Percentiles rank a stretch among this genome's conserved stretches.
phyloP scores from a whole-genome alignment of 1,140 invertebrate species.

The Platorchestia sp. region DNA sequence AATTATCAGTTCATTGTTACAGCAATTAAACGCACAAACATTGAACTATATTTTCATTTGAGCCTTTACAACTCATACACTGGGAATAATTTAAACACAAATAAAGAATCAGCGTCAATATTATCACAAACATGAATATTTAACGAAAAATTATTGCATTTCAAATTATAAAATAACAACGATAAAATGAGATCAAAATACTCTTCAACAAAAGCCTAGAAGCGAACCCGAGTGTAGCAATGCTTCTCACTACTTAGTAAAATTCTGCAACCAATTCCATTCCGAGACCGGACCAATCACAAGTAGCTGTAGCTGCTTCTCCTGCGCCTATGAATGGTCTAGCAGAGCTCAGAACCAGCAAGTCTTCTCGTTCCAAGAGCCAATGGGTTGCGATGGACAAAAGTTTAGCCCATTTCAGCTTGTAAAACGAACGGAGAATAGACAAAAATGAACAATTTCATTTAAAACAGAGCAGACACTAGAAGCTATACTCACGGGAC shows the following conservation, averaged over 20 bases:
- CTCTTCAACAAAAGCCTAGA: too few species aligned
- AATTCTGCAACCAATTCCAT: background rate
- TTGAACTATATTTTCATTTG: too few species aligned
- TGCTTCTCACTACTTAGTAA: background rate
- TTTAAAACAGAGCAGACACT: background rate
- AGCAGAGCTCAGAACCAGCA: background rate
- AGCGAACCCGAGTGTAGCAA: too few species aligned
- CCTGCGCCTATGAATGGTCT: background rate
- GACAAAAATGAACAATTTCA: background rate
- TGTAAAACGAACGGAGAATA: background rate
- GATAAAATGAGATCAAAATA: too few species aligned
- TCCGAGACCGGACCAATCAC: background rate
- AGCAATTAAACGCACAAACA: too few species aligned
- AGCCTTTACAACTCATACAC: too few species aligned
- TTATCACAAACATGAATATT: too few species aligned
- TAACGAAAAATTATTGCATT: too few species aligned
- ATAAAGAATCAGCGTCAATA: too few species aligned
- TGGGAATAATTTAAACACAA: too few species aligned
- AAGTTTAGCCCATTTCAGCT: background rate
- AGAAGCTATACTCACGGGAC: background rate
- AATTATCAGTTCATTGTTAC: too few species aligned
- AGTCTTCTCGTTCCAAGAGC: background rate
- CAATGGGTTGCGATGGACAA: background rate
- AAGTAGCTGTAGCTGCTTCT: background rate
- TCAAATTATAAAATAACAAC: too few species aligned